phyloP scores from a whole-genome alignment of 2,113 vertebrate species.

The Electrona antarctica region DNA sequence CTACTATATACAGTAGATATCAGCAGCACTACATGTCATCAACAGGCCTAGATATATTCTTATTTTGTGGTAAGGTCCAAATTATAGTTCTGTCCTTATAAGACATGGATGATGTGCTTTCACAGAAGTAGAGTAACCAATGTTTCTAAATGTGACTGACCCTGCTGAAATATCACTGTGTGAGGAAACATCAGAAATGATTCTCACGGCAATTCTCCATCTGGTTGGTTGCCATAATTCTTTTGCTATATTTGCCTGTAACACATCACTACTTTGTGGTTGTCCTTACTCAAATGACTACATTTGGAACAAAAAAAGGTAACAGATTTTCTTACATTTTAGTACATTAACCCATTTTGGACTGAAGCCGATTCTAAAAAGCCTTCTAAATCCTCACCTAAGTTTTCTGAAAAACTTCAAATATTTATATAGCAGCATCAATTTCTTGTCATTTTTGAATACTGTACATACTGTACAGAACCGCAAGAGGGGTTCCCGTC shows the following conservation, averaged over 20 bases:
- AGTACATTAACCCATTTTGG: too few species aligned
- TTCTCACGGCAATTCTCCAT: constrained; percentile 70
- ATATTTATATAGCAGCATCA: too few species aligned
- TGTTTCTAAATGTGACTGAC: constrained; percentile 61
- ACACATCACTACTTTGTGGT: constrained; percentile 51
- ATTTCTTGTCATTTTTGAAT: too few species aligned
- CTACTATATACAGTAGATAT: not conserved
- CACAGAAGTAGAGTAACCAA: constrained; percentile 50
- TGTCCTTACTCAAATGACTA: constrained; percentile 35
- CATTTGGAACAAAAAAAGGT: constrained; percentile 42
- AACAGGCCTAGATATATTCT: constrained; percentile 19
- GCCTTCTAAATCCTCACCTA: too few species aligned
- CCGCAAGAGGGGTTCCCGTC: too few species aligned
- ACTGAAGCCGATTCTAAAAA: too few species aligned
- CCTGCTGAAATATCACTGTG: constrained; percentile 63
- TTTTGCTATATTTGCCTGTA: constrained; percentile 51
- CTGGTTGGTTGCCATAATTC: constrained; percentile 43
- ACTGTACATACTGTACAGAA: too few species aligned
- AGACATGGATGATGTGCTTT: constrained; percentile 58
- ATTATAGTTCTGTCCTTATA: constrained; percentile 39
- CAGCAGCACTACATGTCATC: too few species aligned
- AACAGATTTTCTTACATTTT: constrained; percentile 5
- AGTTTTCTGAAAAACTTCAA: too few species aligned
- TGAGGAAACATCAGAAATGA: constrained; percentile 59
- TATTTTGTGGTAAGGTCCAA: constrained; percentile 22